Evolutionary conservation across 2,113 vertebrate genomes (phyloP).

Genomic region (Plestiodon gilberti): DNA sequence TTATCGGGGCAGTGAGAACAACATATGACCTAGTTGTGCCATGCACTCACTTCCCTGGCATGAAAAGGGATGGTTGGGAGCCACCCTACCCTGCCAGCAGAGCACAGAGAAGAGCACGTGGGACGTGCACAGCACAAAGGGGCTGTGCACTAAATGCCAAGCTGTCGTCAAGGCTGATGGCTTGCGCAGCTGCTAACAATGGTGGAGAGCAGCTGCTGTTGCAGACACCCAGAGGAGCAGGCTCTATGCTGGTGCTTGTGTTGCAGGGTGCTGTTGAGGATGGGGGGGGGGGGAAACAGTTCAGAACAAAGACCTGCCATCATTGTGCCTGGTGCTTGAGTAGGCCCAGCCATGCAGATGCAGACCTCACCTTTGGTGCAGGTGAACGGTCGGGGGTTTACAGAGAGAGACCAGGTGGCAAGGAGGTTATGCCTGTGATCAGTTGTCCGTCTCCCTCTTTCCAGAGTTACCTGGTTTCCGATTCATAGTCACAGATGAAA

Average conservation of each 20-base stretch:
- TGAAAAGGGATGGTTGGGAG: neutral
- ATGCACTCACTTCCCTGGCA: neutral
- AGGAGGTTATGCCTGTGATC: no score
- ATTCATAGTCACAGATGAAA: constrained; percentile 33
- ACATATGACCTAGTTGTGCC: neutral
- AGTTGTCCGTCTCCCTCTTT: neutral
- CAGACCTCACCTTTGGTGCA: neutral
- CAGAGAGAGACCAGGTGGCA: no score
- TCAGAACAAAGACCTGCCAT: no score
- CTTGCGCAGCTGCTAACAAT: no score
- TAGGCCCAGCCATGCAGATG: no score
- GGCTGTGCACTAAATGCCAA: neutral
- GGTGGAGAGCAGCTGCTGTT: neutral
- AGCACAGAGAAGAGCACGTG: neutral
- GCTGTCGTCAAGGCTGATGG: no score
- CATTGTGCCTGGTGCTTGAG: neutral
- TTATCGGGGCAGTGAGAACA: no score
- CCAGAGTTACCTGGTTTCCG: constrained; percentile 74
- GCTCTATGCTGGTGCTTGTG: neutral
- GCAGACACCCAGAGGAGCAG: neutral
- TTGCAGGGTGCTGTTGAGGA: no score
- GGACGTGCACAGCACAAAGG: neutral
- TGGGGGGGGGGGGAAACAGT: no score
- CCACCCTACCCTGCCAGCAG: no score
- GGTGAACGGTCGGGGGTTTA: neutral